A percentile compares a stretch with the other conserved stretches of the same genome.
phyloP scores from a whole-genome alignment of 2,888 invertebrate genomes.

The Nycteola revayana region DNA sequence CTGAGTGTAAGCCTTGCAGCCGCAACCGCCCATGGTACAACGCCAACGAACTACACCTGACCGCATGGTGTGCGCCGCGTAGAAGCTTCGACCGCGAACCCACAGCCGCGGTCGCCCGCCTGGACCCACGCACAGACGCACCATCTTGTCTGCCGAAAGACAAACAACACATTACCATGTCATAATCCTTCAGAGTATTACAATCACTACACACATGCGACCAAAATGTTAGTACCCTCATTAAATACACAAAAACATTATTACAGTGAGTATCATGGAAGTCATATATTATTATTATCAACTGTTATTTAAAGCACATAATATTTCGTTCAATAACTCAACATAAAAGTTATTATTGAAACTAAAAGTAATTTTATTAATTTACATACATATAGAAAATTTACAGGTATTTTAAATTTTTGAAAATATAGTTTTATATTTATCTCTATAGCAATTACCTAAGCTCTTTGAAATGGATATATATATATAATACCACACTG shows the following conservation, averaged over 20 bases:
- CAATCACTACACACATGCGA: constrained; percentile 21
- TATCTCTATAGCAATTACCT: too few relatives aligned
- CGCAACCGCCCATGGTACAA: constrained; percentile 77
- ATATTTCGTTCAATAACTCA: constrained; percentile 2
- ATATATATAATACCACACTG: not conserved
- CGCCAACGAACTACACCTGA: constrained; percentile 76
- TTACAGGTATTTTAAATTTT: too few relatives aligned
- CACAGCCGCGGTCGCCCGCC: constrained; percentile 73
- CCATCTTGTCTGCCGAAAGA: constrained; percentile 54
- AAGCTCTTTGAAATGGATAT: too few relatives aligned
- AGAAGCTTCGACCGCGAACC: constrained; percentile 76
- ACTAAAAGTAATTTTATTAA: too few relatives aligned
- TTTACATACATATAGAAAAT: too few relatives aligned
- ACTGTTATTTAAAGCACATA: constrained; percentile 14
- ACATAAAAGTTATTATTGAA: too few relatives aligned
- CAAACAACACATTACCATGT: constrained; percentile 1
- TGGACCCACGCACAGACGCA: constrained; percentile 71
- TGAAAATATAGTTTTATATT: too few relatives aligned
- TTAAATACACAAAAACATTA: constrained; percentile 1
- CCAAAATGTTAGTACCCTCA: not conserved
- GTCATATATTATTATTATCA: constrained; percentile 17
- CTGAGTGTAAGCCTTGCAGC: constrained; percentile 76
- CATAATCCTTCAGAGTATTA: not conserved
- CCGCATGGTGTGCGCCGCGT: constrained; percentile 77
- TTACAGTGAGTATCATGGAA: constrained; percentile 14